phyloP scores from a whole-genome alignment of 92 coral and sea anemone species.

The Phenganax subtilis region DNA sequence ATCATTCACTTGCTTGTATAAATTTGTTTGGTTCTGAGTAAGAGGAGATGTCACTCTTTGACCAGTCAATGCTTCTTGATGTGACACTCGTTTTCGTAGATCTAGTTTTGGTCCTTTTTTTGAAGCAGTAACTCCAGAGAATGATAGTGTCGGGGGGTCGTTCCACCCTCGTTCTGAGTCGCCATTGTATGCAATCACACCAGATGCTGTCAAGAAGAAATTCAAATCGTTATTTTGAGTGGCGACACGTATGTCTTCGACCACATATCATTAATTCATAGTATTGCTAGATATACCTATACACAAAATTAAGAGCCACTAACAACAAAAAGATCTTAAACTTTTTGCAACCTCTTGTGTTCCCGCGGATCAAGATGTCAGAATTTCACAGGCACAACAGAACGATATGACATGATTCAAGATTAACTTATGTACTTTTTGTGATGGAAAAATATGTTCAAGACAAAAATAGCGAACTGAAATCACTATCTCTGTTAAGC shows the following conservation, averaged over 20 bases:
- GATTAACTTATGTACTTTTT: not conserved
- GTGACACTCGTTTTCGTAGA: slow-evolving; percentile 91
- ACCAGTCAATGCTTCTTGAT: slow-evolving; percentile 92
- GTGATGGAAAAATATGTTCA: not conserved
- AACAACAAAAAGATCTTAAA: not conserved
- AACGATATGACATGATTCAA: not conserved
- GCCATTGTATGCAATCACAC: slow-evolving; percentile 83
- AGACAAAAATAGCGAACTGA: not conserved
- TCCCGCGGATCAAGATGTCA: too few relatives aligned
- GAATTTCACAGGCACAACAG: too few relatives aligned
- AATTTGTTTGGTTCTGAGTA: slow-evolving; percentile 44
- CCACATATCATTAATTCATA: slow-evolving; percentile 7
- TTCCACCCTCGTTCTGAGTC: slow-evolving; percentile 99
- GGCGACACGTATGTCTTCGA: not conserved
- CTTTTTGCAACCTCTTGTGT: too few relatives aligned
- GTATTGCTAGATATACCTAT: not conserved
- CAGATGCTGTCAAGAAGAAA: slow-evolving; percentile 42
- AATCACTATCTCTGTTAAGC: not conserved
- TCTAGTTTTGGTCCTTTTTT: slow-evolving; percentile 80
- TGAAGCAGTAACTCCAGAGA: slow-evolving; percentile 57
- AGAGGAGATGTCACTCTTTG: slow-evolving; percentile 54
- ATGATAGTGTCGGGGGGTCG: slow-evolving; percentile 94
- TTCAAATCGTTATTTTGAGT: not conserved
- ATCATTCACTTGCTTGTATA: slow-evolving; percentile 27
- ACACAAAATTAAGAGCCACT: not conserved